A percentile compares a stretch with the other conserved stretches of the same genome.
These are phyloP conservation scores for Drosophila rellima DNA, from an alignment of 2,888 invertebrate species.

Conservation along the genomic window DNA sequence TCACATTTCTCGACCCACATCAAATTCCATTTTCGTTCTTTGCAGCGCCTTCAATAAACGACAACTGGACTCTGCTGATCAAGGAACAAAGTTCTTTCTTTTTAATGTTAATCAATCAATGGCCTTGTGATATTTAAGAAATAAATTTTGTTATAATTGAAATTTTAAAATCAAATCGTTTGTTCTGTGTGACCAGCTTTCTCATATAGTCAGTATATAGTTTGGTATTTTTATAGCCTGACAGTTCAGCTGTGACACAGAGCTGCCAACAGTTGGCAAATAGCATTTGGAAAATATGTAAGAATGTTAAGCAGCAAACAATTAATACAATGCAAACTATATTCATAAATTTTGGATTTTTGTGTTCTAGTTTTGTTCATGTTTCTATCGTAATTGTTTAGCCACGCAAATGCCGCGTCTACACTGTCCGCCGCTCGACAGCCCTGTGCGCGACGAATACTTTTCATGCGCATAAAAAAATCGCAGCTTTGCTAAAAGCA, in stretches of 20 bases:
- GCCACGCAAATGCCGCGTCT: not conserved
- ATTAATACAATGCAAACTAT: not conserved
- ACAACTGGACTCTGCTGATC: not conserved
- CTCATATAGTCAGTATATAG: constrained; percentile 6
- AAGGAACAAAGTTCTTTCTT: not conserved
- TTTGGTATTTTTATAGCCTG: constrained; percentile 17
- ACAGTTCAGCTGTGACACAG: constrained; percentile 54
- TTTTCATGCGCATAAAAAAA: constrained; percentile 63
- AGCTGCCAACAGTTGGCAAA: constrained; percentile 39
- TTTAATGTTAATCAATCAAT: constrained; percentile 29
- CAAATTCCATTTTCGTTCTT: constrained; percentile 36
- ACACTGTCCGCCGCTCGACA: constrained; percentile 27
- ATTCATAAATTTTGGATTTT: not conserved
- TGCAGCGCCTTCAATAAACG: constrained; percentile 70
- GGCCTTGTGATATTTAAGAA: constrained; percentile 68
- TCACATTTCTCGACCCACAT: constrained; percentile 3
- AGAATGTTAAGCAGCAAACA: constrained; percentile 9
- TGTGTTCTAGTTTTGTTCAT: not conserved
- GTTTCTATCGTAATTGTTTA: not conserved
- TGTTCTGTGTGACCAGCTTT: constrained; percentile 42
- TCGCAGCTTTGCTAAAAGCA: constrained; percentile 45
- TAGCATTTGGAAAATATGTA: constrained; percentile 1
- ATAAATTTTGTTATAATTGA: constrained; percentile 48
- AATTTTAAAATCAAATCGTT: constrained; percentile 6
- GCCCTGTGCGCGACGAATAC: constrained; percentile 59